Conservation (phyloP, 92 coral and sea anemone species). For the Heliopora coerulea region DNA sequence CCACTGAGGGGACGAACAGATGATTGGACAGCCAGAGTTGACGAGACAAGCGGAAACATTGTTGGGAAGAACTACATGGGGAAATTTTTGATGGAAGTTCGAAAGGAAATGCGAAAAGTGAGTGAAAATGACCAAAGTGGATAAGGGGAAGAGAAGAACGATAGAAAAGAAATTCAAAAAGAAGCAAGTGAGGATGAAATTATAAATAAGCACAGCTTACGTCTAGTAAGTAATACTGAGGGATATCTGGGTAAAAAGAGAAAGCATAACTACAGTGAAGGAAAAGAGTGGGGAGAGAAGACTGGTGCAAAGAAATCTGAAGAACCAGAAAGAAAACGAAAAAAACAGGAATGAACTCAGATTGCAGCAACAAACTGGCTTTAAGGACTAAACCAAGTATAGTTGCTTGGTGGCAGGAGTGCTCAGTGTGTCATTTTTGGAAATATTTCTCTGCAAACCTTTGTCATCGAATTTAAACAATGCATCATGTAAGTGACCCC, state of each 20-base stretch:
- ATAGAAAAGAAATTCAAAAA: neutral
- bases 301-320: neutral
- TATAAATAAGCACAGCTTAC: neutral
- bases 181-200: neutral
- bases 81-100: conserved; percentile 72
- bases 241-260: neutral
- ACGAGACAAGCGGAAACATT: conserved; percentile 72
- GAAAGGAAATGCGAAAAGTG: conserved; percentile 51
- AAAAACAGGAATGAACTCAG: too few relatives aligned
- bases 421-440: too few relatives aligned
- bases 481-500: too few relatives aligned
- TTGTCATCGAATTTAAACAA: too few relatives aligned
- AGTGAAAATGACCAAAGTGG: neutral
- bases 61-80: conserved; percentile 86
- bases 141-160: neutral
- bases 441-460: too few relatives aligned
- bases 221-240: neutral
- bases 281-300: neutral
- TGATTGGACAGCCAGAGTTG: conserved; percentile 78
- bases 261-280: neutral
- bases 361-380: too few relatives aligned
- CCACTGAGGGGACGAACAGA: conserved; percentile 75
- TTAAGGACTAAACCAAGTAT: too few relatives aligned
- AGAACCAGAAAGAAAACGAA: too few relatives aligned
- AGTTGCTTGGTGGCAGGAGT: too few relatives aligned